phyloP scores from a whole-genome alignment of 1,140 invertebrate genomes.

The Doryteuthis pealeii region DNA sequence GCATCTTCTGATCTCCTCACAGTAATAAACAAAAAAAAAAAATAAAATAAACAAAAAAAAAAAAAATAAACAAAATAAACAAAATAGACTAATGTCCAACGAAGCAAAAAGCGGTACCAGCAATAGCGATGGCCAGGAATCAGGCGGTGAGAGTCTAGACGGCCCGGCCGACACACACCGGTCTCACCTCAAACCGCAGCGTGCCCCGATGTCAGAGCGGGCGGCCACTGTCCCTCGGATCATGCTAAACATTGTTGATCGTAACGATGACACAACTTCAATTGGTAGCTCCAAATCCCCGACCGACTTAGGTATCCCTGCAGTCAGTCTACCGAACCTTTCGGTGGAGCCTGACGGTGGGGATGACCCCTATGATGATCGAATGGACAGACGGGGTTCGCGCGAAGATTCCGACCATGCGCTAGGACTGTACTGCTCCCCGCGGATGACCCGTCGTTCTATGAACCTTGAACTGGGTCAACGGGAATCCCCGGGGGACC shows the following conservation, averaged over 20 bases:
- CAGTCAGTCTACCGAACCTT: conserved; percentile 32
- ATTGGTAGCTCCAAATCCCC: neutral
- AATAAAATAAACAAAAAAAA: no score
- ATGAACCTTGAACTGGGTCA: neutral
- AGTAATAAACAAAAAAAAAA: no score
- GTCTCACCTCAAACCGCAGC: conserved; percentile 17
- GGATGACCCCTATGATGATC: neutral
- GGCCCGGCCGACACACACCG: conserved; percentile 12
- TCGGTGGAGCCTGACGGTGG: conserved; percentile 12
- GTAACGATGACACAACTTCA: neutral
- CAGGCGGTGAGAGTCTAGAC: no score
- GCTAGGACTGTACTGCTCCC: conserved; percentile 34
- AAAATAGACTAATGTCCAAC: no score
- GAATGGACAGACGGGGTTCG: neutral
- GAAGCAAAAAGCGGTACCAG: no score
- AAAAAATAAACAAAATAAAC: no score
- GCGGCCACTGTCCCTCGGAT: conserved; percentile 24
- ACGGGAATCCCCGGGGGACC: neutral
- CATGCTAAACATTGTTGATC: conserved; percentile 21
- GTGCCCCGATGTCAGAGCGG: conserved; percentile 18
- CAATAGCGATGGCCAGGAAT: no score
- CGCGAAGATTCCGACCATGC: conserved; percentile 16
- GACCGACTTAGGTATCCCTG: conserved; percentile 20
- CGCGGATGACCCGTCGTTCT: conserved; percentile 16
- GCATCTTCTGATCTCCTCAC: no score